Percentiles rank a stretch among this genome's conserved stretches.
These are phyloP conservation scores for Mungos mungo DNA, from an alignment of 2,113 vertebrate species.

Conservation along the genomic window DNA sequence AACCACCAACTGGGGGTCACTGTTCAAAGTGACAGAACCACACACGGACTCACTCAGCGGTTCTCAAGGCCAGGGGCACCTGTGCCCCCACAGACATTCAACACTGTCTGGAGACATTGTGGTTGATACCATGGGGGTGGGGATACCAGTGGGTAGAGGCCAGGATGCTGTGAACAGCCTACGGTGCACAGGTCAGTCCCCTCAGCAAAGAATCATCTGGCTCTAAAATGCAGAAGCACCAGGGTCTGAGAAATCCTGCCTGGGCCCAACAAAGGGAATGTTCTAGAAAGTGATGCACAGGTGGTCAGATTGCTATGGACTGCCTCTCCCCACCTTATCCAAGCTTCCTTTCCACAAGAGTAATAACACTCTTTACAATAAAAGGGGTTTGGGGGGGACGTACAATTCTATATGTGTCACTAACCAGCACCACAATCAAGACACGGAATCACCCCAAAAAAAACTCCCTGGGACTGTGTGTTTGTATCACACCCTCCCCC, in stretches of 20 bases:
- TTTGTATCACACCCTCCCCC: not conserved
- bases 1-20: not conserved
- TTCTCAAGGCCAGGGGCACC: not conserved
- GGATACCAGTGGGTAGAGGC: not conserved
- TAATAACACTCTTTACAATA: not conserved
- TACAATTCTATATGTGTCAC: not conserved
- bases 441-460: not conserved
- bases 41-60: not conserved
- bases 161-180: not conserved
- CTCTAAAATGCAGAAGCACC: not conserved
- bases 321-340: accelerated
- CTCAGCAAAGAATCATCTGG: not conserved
- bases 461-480: too few relatives aligned
- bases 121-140: not conserved
- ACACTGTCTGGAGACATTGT: not conserved
- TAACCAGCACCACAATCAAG: not conserved
- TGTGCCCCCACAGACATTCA: accelerated
- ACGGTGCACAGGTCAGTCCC: not conserved
- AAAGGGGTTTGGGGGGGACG: not conserved
- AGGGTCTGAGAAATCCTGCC: not conserved
- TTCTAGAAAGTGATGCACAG: not conserved
- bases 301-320: not conserved
- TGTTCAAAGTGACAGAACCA: not conserved
- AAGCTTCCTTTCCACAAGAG: accelerated
- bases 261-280: not conserved